A percentile compares a stretch with the other conserved stretches of the same genome.
These are phyloP conservation scores for Hydriomena furcata DNA, from an alignment of 2,888 invertebrate species.

Conservation along the genomic window DNA sequence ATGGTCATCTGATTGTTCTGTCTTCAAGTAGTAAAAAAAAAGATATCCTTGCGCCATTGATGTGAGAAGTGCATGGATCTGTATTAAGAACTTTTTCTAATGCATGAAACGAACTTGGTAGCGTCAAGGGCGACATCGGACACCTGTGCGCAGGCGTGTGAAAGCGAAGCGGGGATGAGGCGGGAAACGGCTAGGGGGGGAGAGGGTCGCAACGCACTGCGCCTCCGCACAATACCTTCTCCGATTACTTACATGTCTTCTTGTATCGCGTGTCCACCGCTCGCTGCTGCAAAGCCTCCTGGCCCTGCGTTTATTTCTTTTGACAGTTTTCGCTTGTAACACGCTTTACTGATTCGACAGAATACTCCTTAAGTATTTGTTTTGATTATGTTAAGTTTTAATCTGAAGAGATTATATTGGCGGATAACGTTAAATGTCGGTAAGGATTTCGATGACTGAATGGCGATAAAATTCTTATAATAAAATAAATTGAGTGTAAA, in stretches of 20 bases:
- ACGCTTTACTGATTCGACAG: constrained; percentile 64
- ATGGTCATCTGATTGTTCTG: too few species aligned
- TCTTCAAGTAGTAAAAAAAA: too few species aligned
- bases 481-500: constrained; percentile 5
- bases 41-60: too few species aligned
- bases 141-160: constrained; percentile 81
- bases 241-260: constrained; percentile 77
- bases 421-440: constrained; percentile 22
- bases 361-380: constrained; percentile 35
- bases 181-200: constrained; percentile 33
- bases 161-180: constrained; percentile 56
- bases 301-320: constrained; percentile 65
- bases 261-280: constrained; percentile 69
- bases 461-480: constrained; percentile 13
- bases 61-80: constrained; percentile 12
- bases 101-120: constrained; percentile 64
- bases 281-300: constrained; percentile 51
- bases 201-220: constrained; percentile 72
- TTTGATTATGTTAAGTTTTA: constrained; percentile 31
- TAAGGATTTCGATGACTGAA: constrained; percentile 15
- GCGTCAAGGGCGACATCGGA: constrained; percentile 80
- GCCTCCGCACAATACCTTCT: constrained; percentile 79
- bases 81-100: constrained; percentile 9
- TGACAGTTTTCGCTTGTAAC: constrained; percentile 69
- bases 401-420: constrained; percentile 25